phyloP scores from a whole-genome alignment of 1,140 invertebrate species.

The Drosophila parvula region DNA sequence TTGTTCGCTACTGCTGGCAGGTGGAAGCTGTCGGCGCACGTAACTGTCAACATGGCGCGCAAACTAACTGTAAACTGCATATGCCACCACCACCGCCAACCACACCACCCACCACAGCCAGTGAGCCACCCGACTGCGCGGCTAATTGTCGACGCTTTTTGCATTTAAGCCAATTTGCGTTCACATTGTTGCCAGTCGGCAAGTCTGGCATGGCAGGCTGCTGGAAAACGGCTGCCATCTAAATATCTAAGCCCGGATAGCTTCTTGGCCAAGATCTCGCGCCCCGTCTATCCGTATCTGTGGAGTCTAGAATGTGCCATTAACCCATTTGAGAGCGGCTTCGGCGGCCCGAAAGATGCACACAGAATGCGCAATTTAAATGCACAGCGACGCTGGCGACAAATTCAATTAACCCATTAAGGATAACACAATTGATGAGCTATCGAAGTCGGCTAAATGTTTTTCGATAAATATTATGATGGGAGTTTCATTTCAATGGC shows the following conservation, averaged over 20 bases:
- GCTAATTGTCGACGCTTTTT: slow-evolving; percentile 74
- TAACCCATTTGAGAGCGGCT: slow-evolving; percentile 68
- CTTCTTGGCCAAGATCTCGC: slow-evolving; percentile 58
- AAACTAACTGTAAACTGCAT: slow-evolving; percentile 77
- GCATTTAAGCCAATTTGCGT: slow-evolving; percentile 77
- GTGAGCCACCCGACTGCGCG: slow-evolving; percentile 57
- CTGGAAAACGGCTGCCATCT: slow-evolving; percentile 61
- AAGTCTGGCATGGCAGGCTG: slow-evolving; percentile 30
- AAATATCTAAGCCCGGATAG: slow-evolving; percentile 69
- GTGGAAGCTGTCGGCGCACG: slow-evolving; percentile 71
- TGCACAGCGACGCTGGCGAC: slow-evolving; percentile 38
- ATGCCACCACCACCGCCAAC: slow-evolving; percentile 39
- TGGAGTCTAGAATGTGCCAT: slow-evolving; percentile 73
- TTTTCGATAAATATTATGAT: slow-evolving; percentile 17
- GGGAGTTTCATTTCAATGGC: neutral
- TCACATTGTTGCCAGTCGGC: slow-evolving; percentile 50
- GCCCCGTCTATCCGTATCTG: slow-evolving; percentile 26
- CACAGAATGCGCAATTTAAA: slow-evolving; percentile 40
- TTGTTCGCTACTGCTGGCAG: slow-evolving; percentile 39
- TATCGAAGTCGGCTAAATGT: neutral
- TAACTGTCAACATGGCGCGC: slow-evolving; percentile 78
- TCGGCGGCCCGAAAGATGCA: slow-evolving; percentile 49
- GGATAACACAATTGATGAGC: slow-evolving; percentile 29
- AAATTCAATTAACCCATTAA: slow-evolving; percentile 46
- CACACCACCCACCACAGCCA: slow-evolving; percentile 13